A percentile compares a stretch with the other conserved stretches of the same genome.
Evolutionary conservation across 2,113 vertebrate species (phyloP).

Genomic region (Chunga burmeisteri): DNA sequence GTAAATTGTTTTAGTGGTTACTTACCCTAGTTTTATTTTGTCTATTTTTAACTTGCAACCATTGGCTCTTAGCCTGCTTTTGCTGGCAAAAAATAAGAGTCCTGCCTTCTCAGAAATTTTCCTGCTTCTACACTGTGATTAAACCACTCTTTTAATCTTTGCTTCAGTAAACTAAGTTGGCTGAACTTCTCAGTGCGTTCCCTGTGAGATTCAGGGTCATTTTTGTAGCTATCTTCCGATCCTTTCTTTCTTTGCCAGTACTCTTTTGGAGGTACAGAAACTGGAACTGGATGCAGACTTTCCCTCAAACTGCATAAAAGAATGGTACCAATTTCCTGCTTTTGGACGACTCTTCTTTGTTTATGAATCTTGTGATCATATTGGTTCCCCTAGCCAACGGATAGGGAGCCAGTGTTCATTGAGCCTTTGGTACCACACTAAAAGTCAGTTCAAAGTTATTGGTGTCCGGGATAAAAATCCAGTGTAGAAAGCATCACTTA

Average conservation of each 20-base stretch:
- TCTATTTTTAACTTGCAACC: constrained; percentile 55
- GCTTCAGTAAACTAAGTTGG: not conserved
- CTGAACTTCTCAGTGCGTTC: not conserved
- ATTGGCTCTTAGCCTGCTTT: constrained; percentile 28
- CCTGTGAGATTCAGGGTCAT: not conserved
- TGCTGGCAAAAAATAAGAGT: constrained; percentile 1
- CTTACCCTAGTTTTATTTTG: constrained; percentile 57
- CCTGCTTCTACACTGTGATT: not conserved
- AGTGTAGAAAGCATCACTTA: not conserved
- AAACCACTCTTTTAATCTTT: not conserved
- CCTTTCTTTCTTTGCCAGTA: not conserved
- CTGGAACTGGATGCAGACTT: not conserved
- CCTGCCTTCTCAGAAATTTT: constrained; percentile 8
- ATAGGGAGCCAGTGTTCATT: not conserved
- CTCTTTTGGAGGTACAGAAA: not conserved
- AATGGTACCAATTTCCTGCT: constrained; percentile 1
- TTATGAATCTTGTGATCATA: not conserved
- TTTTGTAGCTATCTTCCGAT: not conserved
- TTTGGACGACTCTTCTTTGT: not conserved
- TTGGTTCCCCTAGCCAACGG: not conserved
- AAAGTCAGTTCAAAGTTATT: not conserved
- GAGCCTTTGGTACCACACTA: not conserved
- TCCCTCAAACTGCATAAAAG: not conserved
- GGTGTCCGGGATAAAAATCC: not conserved
- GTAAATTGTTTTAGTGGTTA: constrained; percentile 64